Evolutionary conservation across 35 echinoderm and acorn worm species (phyloP).

Genomic region (Lytechinus variegatus): DNA sequence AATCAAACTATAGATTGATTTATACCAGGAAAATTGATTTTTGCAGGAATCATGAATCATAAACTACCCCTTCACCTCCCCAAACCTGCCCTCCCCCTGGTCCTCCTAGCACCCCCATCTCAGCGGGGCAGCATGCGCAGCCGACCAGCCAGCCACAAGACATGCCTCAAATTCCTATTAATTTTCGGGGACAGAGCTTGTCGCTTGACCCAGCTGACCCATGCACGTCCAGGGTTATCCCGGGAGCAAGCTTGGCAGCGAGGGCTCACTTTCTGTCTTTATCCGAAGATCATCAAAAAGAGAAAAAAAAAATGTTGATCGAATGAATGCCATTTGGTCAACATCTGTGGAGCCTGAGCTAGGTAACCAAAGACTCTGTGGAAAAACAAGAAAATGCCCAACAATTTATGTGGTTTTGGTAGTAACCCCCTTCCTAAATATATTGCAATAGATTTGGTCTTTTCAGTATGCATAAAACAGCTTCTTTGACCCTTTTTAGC

Average conservation of each 20-base stretch:
- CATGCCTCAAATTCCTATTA: conserved; percentile 54
- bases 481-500: too few relatives aligned
- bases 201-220: conserved; percentile 34
- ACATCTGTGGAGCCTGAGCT: conserved; percentile 28
- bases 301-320: background rate
- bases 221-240: conserved; percentile 14
- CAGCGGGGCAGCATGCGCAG: background rate
- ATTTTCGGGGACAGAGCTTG: conserved; percentile 41
- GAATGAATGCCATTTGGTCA: conserved; percentile 51
- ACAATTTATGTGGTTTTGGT: background rate
- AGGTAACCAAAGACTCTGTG: background rate
- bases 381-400: background rate
- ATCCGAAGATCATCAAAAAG: background rate
- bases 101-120: background rate
- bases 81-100: background rate
- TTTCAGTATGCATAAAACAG: too few relatives aligned
- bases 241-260: background rate
- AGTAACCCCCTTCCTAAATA: background rate
- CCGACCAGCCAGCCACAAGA: conserved; percentile 33
- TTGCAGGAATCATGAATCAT: background rate
- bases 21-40: background rate
- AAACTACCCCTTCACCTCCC: background rate
- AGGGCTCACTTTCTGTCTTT: background rate
- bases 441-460: too few relatives aligned
- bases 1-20: too few relatives aligned